Base-by-base conservation (phyloP, 2,113 vertebrate genomes). In the Microcebus tavaratra region DNA sequence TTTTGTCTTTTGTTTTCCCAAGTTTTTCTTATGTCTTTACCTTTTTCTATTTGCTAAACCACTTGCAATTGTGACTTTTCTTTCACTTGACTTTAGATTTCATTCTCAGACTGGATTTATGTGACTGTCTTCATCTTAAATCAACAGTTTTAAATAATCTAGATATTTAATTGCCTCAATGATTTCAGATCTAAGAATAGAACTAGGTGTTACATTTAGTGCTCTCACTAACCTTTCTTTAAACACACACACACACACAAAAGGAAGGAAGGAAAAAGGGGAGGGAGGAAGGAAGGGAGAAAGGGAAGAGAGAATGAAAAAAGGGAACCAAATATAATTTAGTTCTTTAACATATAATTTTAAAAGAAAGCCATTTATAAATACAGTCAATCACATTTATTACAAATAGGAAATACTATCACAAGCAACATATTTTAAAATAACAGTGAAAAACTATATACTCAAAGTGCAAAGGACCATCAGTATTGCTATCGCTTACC, bases 31-130 rank as follows among this genome's bases (percentile, higher is more conserved):
- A 72, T 12, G 65, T 21, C 6, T 45, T 53, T 45, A 57, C 15
- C 29, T 67, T 83, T 91, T 76, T 67, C 68, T 76, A 57, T 83
- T 83, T 76, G 90, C 36, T 68, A 82, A 92, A 39, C 70, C 59
- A 59, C 59, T 68, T 75, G 25, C 15, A 82, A 48, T 23, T 82
- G 27, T 20, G 57, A 27, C 13, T 88, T 55, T 67, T 67, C 68
- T 80, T 89, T 39, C 11, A 21, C 34, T 36, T 39, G 42, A 73
- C n/a, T 70, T 79, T 53, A 82, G 42, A 72, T 36, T 63, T 79
- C 21, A 90, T 45, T 76, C 2, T 55, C 45, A 5, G 5, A 72
- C 21, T 79, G n/a, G 15, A 45, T 48, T 84, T 85, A 90, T 45
- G 25, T 45, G 50, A 20, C 8, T 31, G 18, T 63, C 63, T 90